Evolutionary conservation across 35 echinoderm and acorn worm genomes (phyloP).

Genomic region (Anneissia japonica): DNA sequence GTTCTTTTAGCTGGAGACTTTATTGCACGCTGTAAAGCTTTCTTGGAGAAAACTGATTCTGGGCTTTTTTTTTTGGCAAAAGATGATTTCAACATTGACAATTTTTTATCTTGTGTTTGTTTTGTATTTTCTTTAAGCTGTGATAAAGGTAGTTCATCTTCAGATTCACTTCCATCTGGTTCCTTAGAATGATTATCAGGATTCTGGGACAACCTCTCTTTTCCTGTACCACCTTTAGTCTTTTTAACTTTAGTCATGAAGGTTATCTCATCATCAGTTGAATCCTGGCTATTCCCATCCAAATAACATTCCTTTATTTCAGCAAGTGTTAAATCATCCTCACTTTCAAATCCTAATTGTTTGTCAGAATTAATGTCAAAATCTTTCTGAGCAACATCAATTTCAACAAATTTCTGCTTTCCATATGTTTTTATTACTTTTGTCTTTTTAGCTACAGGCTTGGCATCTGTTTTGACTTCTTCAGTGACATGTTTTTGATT

Average conservation of each 20-base stretch:
- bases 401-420: not conserved
- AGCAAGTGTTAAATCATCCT: conserved; percentile 35
- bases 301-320: conserved; percentile 40
- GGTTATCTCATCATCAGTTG: conserved; percentile 1
- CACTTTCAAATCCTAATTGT: not conserved
- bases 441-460: not conserved
- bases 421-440: not conserved
- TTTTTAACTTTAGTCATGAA: not conserved
- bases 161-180: not conserved
- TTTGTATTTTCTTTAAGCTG: not conserved
- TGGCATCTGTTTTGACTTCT: not conserved
- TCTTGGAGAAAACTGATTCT: conserved; percentile 24
- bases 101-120: not conserved
- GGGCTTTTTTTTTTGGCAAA: conserved; percentile 21
- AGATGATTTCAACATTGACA: not conserved
- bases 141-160: not conserved
- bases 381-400: not conserved
- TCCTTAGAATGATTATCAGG: not conserved
- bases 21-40: conserved; percentile 11
- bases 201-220: not conserved
- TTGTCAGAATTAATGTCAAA: not conserved
- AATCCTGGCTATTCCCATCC: conserved; percentile 37
- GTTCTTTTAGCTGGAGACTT: conserved; percentile 5
- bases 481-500: not conserved
- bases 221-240: not conserved